These are phyloP conservation scores for Drosophila multiciliata DNA, from an alignment of 2,888 invertebrate species.

Conservation along the genomic window DNA sequence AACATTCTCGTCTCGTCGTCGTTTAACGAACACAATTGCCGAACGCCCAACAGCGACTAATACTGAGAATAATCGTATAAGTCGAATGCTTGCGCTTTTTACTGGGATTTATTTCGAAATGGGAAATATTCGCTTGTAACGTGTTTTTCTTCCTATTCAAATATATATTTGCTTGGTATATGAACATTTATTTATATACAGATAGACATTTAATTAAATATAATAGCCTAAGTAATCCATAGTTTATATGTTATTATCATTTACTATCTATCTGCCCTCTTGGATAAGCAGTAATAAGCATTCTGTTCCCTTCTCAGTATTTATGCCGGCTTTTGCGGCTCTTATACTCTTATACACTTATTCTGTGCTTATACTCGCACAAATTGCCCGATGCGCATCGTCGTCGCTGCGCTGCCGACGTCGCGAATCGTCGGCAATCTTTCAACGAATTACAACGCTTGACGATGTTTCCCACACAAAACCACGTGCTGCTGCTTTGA, in stretches of 20 bases:
- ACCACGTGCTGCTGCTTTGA: constrained; percentile 28
- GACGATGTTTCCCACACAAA: constrained; percentile 42
- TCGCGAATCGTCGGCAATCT: constrained; percentile 58
- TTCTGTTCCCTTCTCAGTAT: constrained; percentile 41
- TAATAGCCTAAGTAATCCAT: not conserved
- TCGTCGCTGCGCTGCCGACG: constrained; percentile 66
- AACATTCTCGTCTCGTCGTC: constrained; percentile 2
- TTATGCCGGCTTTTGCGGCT: constrained; percentile 26
- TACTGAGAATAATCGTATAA: constrained; percentile 27
- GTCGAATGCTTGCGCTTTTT: not conserved
- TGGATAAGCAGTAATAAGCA: not conserved
- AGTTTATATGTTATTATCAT: not conserved
- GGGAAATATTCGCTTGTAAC: not conserved
- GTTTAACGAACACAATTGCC: constrained; percentile 5
- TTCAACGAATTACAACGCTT: constrained; percentile 79
- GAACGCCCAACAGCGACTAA: not conserved
- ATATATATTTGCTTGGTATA: not conserved
- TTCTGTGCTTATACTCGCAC: constrained; percentile 21
- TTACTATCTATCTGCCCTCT: not conserved
- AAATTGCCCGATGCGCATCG: constrained; percentile 30
- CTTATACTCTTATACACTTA: not conserved
- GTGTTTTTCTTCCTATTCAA: not conserved
- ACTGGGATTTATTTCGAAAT: constrained; percentile 1
- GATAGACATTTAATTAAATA: not conserved
- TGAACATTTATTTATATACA: not conserved